These are phyloP conservation scores for Pampusana beccarii DNA, from an alignment of 2,113 vertebrate species.

Conservation along the genomic window DNA sequence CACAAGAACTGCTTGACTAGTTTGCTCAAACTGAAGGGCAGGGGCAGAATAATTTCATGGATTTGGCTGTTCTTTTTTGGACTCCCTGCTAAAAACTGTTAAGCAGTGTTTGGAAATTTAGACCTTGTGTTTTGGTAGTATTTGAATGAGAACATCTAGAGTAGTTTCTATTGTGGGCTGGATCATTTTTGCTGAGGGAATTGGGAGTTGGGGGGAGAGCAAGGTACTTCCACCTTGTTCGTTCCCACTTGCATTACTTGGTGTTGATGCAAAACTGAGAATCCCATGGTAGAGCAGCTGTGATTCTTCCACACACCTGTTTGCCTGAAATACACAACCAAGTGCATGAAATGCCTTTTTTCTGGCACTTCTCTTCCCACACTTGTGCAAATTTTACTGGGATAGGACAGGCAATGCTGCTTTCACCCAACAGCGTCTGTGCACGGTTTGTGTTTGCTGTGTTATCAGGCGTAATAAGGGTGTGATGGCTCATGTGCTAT, in stretches of 20 bases:
- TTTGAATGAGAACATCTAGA: not conserved
- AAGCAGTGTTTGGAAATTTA: not conserved
- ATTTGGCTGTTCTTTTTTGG: not conserved
- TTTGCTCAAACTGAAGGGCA: not conserved
- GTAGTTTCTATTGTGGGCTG: not conserved
- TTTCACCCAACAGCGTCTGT: accelerated
- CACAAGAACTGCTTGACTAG: not conserved
- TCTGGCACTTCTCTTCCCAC: not conserved
- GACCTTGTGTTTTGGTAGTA: not conserved
- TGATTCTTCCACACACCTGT: not conserved
- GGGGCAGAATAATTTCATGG: not conserved
- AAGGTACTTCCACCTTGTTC: not conserved
- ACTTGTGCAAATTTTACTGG: not conserved
- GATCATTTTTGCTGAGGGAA: not conserved
- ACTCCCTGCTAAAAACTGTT: not conserved
- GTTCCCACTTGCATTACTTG: not conserved
- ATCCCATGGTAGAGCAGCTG: not conserved
- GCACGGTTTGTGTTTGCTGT: not conserved
- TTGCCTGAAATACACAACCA: not conserved
- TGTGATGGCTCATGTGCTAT: not conserved
- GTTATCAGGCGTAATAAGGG: accelerated
- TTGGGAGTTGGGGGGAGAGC: accelerated
- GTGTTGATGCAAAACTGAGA: not conserved
- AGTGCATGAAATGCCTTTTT: accelerated
- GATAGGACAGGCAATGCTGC: not conserved